phyloP scores from a whole-genome alignment of 30 jellyfish, hydroid and myxozoan species.

The Morbakka virulenta region DNA sequence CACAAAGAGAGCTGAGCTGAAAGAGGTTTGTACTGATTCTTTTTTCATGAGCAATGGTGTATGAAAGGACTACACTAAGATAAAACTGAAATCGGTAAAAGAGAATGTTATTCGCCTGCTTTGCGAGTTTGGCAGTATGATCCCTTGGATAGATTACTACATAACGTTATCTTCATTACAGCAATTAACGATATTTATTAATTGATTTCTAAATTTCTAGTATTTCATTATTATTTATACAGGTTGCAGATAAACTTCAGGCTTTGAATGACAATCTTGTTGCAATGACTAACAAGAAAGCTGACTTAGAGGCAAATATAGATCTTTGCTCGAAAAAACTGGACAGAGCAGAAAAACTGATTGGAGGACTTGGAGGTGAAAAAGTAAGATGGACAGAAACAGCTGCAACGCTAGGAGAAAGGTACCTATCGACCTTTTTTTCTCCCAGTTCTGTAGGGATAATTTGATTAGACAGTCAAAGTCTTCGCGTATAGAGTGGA shows the following conservation, averaged over 20 bases:
- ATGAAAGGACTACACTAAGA: background rate
- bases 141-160: too few species aligned
- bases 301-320: constrained; percentile 87
- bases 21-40: constrained; percentile 57
- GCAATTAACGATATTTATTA: too few species aligned
- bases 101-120: background rate
- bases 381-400: constrained; percentile 96
- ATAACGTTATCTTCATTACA: too few species aligned
- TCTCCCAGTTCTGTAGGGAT: too few species aligned
- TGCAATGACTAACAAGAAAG: constrained; percentile 78
- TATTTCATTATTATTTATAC: too few species aligned
- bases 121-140: too few species aligned
- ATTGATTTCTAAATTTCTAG: too few species aligned
- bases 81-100: background rate
- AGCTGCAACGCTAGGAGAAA: constrained; percentile 82
- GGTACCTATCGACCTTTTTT: constrained; percentile 10
- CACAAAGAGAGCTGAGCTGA: constrained; percentile 91
- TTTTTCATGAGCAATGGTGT: background rate
- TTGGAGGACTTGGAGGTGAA: constrained; percentile 98
- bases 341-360: constrained; percentile 93
- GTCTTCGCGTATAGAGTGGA: too few species aligned
- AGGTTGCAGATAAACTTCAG: constrained; percentile 94
- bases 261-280: constrained; percentile 82
- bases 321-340: constrained; percentile 84
- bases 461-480: too few species aligned